Conservation (phyloP, 2,797 vertebrate species). For the Poecilia velifera region DNA sequence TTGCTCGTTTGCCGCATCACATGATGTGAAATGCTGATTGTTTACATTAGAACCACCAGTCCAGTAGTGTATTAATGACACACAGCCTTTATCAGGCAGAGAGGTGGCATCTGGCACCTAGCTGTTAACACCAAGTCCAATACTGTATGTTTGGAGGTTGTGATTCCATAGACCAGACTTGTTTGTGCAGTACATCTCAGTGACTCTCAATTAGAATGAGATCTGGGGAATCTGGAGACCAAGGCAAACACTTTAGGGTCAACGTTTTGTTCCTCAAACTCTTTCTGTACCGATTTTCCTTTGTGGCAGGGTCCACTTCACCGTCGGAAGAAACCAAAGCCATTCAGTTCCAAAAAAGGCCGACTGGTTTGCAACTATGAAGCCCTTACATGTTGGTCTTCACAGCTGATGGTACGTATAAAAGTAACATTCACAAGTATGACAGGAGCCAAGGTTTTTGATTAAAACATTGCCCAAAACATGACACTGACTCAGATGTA, state of each 20-base stretch:
- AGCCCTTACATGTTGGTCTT: background rate
- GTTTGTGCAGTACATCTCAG: background rate
- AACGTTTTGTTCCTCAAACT: background rate
- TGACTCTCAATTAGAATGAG: background rate
- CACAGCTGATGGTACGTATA: background rate
- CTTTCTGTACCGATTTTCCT: background rate
- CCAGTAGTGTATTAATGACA: background rate
- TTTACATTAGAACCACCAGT: background rate
- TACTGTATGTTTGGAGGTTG: background rate
- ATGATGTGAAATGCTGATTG: background rate
- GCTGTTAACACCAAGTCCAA: background rate
- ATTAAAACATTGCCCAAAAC: background rate
- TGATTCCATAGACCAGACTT: background rate
- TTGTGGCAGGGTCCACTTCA: no score
- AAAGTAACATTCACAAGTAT: background rate
- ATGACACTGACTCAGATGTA: background rate
- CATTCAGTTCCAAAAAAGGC: background rate
- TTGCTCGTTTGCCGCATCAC: background rate
- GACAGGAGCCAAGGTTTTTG: background rate
- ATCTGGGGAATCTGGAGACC: background rate
- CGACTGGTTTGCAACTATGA: background rate
- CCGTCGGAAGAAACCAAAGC: background rate
- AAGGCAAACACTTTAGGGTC: background rate
- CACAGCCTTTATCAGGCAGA: background rate
- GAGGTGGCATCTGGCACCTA: background rate